These are phyloP conservation scores for Xiphophorus birchmanni DNA, from an alignment of 2,797 vertebrate species.

Conservation along the genomic window DNA sequence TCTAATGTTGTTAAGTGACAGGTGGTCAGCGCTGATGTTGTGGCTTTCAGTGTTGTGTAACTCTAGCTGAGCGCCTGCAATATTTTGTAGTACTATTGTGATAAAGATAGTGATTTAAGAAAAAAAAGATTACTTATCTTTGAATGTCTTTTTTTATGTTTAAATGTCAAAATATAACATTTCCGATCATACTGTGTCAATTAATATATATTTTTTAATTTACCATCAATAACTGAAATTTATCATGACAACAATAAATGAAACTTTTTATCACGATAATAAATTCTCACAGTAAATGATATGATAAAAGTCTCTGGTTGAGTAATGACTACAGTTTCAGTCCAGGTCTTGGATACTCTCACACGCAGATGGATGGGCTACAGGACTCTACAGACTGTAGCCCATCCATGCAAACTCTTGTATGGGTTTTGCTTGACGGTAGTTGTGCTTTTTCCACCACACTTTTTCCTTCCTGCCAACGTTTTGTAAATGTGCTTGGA, in stretches of 20 bases:
- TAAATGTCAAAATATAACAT: no score
- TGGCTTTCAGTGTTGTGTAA: slow-evolving; percentile 21
- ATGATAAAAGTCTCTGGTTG: not conserved
- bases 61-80: slow-evolving; percentile 36
- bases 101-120: no score
- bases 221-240: no score
- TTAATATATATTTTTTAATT: no score
- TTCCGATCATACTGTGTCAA: no score
- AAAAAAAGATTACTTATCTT: no score
- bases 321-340: not conserved
- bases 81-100: no score
- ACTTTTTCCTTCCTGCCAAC: not conserved
- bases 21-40: not conserved
- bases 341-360: not conserved
- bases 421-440: not conserved
- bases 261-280: no score
- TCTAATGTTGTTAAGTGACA: not conserved
- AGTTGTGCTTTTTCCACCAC: not conserved
- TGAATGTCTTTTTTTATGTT: no score
- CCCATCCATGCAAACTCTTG: not conserved
- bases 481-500: not conserved
- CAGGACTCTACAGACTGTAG: not conserved
- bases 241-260: no score
- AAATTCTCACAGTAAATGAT: no score
- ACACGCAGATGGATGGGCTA: no score